Conservation (phyloP, 1,140 invertebrate species). For the Arion vulgaris region DNA sequence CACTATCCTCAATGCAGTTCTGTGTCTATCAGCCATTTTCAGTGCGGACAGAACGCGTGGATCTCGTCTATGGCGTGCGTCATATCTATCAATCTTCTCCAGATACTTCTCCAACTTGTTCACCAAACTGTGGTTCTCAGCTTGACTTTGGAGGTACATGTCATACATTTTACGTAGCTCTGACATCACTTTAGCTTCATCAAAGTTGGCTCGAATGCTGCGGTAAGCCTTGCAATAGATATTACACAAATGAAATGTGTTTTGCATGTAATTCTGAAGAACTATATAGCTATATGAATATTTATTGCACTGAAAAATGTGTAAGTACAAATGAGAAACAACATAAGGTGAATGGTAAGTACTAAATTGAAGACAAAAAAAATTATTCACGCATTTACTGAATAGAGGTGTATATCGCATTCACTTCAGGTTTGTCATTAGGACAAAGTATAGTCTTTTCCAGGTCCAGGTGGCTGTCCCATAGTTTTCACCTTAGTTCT, state of each 20-base stretch:
- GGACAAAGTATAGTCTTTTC: too few relatives aligned
- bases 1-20: background rate
- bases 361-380: too few relatives aligned
- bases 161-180: slow-evolving; percentile 31
- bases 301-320: too few relatives aligned
- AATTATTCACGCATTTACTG: too few relatives aligned
- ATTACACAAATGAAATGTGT: background rate
- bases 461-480: too few relatives aligned
- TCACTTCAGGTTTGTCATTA: too few relatives aligned
- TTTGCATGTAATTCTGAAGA: background rate
- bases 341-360: too few relatives aligned
- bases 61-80: slow-evolving; percentile 4
- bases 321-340: too few relatives aligned
- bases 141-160: slow-evolving; percentile 21
- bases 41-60: slow-evolving; percentile 10
- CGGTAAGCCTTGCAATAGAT: background rate
- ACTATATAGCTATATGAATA: too few relatives aligned
- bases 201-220: background rate
- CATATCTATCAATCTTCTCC: slow-evolving; percentile 21
- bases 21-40: slow-evolving; percentile 3
- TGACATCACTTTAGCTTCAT: background rate
- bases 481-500: too few relatives aligned
- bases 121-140: background rate
- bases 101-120: slow-evolving; percentile 12
- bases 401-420: background rate